Conservation (phyloP, 2,113 vertebrate genomes). For the Hystrix brachyura region DNA sequence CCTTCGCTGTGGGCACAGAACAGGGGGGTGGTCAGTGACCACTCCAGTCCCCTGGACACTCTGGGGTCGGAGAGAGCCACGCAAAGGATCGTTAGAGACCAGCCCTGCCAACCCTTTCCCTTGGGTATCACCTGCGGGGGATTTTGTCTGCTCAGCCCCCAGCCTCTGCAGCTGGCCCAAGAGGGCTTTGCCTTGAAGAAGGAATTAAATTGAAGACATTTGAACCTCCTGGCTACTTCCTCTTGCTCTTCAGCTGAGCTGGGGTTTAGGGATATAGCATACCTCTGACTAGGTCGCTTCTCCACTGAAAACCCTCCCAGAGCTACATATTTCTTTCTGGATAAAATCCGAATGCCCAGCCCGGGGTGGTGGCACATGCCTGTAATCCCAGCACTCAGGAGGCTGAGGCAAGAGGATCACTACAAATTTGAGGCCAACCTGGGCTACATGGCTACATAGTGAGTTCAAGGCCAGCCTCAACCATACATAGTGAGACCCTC, state of each 20-base stretch:
- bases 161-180: not conserved
- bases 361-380: too few relatives aligned
- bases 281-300: not conserved
- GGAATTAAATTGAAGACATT: not conserved
- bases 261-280: not conserved
- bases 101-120: not conserved
- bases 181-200: not conserved
- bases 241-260: not conserved
- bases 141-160: not conserved
- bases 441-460: too few relatives aligned
- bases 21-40: not conserved
- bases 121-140: accelerated
- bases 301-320: not conserved
- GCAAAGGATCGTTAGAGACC: not conserved
- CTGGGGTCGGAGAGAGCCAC: not conserved
- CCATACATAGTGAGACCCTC: too few relatives aligned
- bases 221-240: not conserved
- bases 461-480: too few relatives aligned
- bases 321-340: slow-evolving; percentile 46
- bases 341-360: slow-evolving; percentile 37
- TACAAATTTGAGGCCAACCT: too few relatives aligned
- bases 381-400: too few relatives aligned
- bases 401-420: too few relatives aligned
- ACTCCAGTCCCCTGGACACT: not conserved
- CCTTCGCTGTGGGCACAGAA: slow-evolving; percentile 91